A percentile compares a stretch with the other conserved stretches of the same genome.
These are phyloP conservation scores for Halictus rubicundus DNA, from an alignment of 1,140 invertebrate genomes.

Conservation along the genomic window DNA sequence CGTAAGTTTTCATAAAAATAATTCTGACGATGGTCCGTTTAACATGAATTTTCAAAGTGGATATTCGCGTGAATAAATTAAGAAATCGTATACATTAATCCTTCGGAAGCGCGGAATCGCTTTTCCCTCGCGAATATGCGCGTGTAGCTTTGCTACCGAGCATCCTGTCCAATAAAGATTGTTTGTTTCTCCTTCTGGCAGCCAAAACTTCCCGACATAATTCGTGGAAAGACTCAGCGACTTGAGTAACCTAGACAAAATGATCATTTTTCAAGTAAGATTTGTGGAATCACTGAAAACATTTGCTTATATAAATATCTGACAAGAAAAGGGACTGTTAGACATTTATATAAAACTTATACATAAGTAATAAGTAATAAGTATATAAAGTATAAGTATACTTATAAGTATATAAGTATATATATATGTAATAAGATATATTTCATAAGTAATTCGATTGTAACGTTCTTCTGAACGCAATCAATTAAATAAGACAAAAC, in stretches of 20 bases:
- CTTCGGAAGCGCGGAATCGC: constrained; percentile 91
- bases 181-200: constrained; percentile 89
- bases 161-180: constrained; percentile 90
- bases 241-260: constrained; percentile 79
- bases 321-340: background rate
- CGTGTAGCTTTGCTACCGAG: constrained; percentile 85
- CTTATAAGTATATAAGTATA: too few species aligned
- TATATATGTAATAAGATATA: too few species aligned
- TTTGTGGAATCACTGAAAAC: background rate
- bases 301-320: background rate
- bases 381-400: too few species aligned
- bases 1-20: constrained; percentile 29
- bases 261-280: background rate
- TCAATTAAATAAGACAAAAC: too few species aligned
- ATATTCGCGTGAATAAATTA: constrained; percentile 16
- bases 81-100: constrained; percentile 80
- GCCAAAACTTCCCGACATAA: constrained; percentile 90
- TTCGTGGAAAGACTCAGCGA: constrained; percentile 92
- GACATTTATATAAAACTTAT: background rate
- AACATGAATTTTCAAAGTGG: background rate
- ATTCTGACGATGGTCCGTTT: background rate
- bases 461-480: background rate
- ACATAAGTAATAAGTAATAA: too few species aligned
- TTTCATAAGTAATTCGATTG: too few species aligned
- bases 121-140: constrained; percentile 91